Percentiles rank a stretch among this genome's conserved stretches.
Conservation (phyloP, 2,113 vertebrate species). For the Steatornis caripensis region DNA sequence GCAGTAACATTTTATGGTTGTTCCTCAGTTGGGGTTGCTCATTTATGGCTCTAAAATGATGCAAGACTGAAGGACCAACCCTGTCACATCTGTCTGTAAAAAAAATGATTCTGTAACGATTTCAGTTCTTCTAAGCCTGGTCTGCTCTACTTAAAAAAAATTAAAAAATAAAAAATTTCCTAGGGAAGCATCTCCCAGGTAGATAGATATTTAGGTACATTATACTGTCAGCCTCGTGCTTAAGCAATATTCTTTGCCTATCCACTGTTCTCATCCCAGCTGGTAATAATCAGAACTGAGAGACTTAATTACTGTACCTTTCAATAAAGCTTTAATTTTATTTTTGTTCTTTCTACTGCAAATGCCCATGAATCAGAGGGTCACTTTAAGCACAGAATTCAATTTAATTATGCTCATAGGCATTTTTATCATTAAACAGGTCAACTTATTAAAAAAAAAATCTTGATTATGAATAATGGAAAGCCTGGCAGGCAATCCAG, state of each 20-base stretch:
- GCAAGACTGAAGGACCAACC: neutral
- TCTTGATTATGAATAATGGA: constrained; percentile 51
- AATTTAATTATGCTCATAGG: constrained; percentile 60
- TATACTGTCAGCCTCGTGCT: neutral
- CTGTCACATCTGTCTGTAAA: neutral
- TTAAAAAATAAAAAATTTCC: neutral
- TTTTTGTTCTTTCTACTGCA: constrained; percentile 59
- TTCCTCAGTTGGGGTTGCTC: neutral
- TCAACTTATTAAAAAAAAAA: constrained; percentile 46
- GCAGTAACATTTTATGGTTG: neutral
- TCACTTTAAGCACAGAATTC: constrained; percentile 63
- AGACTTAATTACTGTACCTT: constrained; percentile 73
- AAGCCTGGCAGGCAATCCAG: constrained; percentile 40
- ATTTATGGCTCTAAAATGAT: neutral
- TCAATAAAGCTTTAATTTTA: constrained; percentile 63
- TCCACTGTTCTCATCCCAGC: constrained; percentile 16
- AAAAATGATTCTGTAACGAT: neutral
- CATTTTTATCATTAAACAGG: constrained; percentile 60
- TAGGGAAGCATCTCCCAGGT: neutral
- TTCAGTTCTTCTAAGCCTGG: neutral
- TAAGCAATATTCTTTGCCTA: neutral
- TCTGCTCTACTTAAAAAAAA: neutral
- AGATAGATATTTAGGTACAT: neutral
- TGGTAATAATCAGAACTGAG: constrained; percentile 52
- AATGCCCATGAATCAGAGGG: constrained; percentile 64